Evolutionary conservation across 2,113 vertebrate species (phyloP).

Genomic region (Azemiops feae): DNA sequence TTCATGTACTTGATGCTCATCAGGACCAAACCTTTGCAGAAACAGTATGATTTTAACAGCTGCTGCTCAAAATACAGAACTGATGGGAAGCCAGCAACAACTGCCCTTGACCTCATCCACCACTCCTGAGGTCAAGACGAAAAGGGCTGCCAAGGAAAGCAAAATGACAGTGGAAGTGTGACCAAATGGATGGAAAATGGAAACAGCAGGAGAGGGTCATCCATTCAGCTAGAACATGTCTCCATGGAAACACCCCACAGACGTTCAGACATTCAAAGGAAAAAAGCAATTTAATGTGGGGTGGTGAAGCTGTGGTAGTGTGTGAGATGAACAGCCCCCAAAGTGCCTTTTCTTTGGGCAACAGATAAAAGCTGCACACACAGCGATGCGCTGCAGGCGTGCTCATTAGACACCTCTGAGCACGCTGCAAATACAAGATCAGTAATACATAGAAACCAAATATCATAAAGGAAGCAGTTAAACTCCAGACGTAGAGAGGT

Average conservation of each 20-base stretch:
- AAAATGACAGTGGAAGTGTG: neutral
- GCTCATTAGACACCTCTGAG: neutral
- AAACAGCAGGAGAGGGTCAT: neutral
- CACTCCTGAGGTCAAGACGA: neutral
- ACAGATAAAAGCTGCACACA: neutral
- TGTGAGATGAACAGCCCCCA: neutral
- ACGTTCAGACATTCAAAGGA: slow-evolving; percentile 26
- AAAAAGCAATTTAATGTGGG: neutral
- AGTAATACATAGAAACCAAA: neutral
- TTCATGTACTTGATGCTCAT: neutral
- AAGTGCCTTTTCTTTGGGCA: neutral
- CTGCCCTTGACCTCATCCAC: no score
- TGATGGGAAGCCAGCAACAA: neutral
- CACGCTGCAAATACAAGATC: neutral
- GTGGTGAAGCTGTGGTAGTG: neutral
- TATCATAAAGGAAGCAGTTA: neutral
- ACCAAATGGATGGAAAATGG: neutral
- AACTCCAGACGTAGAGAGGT: neutral
- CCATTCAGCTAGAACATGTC: neutral
- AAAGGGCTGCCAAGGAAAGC: neutral
- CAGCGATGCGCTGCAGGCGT: neutral
- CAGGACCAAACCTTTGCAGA: neutral
- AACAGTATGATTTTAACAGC: neutral
- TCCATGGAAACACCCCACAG: slow-evolving; percentile 9
- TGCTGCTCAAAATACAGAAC: neutral